These are phyloP conservation scores for Indicator indicator DNA, from an alignment of 2,113 vertebrate genomes.

Conservation along the genomic window DNA sequence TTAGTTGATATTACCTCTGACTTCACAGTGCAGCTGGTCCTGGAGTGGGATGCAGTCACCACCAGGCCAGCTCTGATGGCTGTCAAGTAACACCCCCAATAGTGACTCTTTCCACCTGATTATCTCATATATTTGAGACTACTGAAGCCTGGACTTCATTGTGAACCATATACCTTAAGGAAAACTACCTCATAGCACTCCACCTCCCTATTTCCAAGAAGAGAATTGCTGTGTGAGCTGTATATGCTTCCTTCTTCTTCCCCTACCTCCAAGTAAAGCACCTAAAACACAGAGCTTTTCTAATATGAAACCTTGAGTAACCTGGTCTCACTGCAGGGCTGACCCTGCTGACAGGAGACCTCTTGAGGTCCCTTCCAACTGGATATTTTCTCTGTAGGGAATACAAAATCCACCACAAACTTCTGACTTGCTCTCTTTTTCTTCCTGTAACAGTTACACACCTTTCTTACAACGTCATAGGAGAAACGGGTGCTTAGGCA, in stretches of 20 bases:
- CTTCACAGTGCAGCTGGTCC: background rate
- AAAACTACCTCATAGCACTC: background rate
- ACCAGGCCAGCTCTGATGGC: background rate
- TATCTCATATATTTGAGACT: background rate
- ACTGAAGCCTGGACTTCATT: background rate
- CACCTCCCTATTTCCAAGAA: background rate
- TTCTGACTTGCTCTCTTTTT: background rate
- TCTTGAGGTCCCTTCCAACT: background rate
- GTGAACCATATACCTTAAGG: background rate
- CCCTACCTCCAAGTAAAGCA: background rate
- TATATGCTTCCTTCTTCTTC: background rate
- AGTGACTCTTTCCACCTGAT: background rate
- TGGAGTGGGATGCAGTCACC: background rate
- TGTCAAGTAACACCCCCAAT: background rate
- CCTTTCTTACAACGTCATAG: background rate
- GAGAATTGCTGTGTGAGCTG: background rate
- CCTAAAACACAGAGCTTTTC: background rate
- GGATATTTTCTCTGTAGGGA: background rate
- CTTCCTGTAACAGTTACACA: background rate
- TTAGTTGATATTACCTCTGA: background rate
- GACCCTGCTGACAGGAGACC: background rate
- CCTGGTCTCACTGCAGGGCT: background rate
- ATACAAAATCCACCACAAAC: background rate
- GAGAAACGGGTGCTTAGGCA: background rate
- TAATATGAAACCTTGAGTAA: background rate